Evolutionary conservation across 2,797 vertebrate genomes (phyloP).

Genomic region (Saxicola maurus): DNA sequence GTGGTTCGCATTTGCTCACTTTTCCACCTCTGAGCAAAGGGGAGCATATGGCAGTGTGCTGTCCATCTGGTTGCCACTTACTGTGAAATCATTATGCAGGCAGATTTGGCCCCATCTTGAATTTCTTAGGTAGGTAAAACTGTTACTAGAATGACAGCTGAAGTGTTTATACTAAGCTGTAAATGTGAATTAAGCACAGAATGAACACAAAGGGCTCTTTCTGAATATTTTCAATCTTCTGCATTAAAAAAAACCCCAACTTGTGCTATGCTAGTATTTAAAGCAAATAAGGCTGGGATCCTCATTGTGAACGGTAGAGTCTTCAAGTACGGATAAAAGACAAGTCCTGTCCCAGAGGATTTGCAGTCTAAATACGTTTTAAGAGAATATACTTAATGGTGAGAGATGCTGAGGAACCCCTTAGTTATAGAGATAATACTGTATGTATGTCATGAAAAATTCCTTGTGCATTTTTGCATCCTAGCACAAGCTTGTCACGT

Average conservation of each 20-base stretch:
- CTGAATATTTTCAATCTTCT: neutral
- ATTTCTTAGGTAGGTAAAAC: slow-evolving; percentile 9
- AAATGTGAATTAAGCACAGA: neutral
- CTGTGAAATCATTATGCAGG: slow-evolving; percentile 17
- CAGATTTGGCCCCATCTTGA: slow-evolving; percentile 13
- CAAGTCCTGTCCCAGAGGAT: neutral
- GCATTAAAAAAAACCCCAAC: neutral
- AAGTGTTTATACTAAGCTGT: neutral
- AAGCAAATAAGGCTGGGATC: neutral
- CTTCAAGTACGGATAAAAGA: neutral
- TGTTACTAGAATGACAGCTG: slow-evolving; percentile 10
- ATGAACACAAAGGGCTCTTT: neutral
- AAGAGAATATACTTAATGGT: neutral
- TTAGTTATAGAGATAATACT: neutral
- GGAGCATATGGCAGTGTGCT: slow-evolving; percentile 31
- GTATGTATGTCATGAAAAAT: neutral
- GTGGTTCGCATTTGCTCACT: neutral
- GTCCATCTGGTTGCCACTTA: slow-evolving; percentile 39
- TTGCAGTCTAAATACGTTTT: neutral
- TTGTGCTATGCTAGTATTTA: neutral
- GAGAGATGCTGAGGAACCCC: neutral
- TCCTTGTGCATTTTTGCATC: neutral
- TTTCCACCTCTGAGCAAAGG: slow-evolving; percentile 12
- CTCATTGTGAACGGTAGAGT: neutral
- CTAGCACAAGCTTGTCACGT: neutral